A percentile compares a stretch with the other conserved stretches of the same genome.
Conservation (phyloP, 2,797 vertebrate species). For the Pseudomugil tenellus region DNA sequence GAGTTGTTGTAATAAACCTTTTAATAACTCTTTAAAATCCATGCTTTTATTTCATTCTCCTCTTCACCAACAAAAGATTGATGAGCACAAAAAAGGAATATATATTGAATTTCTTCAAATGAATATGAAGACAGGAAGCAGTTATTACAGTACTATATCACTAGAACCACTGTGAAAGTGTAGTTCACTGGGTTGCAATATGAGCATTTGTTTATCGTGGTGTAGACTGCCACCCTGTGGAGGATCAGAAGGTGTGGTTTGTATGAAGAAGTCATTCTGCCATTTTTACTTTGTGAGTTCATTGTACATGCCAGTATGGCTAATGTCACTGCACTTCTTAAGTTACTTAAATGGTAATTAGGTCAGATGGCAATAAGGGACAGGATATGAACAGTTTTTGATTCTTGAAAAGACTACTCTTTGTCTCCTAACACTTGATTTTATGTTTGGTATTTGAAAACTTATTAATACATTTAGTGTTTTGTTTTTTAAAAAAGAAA, state of each 20-base stretch:
- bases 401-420: no score
- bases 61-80: not conserved
- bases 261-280: not conserved
- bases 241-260: not conserved
- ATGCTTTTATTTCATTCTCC: slow-evolving; percentile 28
- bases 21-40: slow-evolving; percentile 82
- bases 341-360: not conserved
- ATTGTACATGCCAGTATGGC: not conserved
- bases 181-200: not conserved
- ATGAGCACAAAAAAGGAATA: not conserved
- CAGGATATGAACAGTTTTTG: no score
- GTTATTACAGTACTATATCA: not conserved
- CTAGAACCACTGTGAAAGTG: not conserved
- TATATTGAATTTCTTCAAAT: not conserved
- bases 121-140: not conserved
- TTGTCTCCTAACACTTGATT: no score
- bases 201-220: slow-evolving; percentile 47
- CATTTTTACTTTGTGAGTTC: not conserved
- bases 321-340: not conserved
- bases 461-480: no score
- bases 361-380: not conserved
- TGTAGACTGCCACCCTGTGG: slow-evolving; percentile 82
- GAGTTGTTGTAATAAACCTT: slow-evolving; percentile 87
- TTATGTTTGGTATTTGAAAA: no score
- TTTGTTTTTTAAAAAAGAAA: no score